These are phyloP conservation scores for Virgularia gustaviana DNA, from an alignment of 92 coral and sea anemone species.

Conservation along the genomic window DNA sequence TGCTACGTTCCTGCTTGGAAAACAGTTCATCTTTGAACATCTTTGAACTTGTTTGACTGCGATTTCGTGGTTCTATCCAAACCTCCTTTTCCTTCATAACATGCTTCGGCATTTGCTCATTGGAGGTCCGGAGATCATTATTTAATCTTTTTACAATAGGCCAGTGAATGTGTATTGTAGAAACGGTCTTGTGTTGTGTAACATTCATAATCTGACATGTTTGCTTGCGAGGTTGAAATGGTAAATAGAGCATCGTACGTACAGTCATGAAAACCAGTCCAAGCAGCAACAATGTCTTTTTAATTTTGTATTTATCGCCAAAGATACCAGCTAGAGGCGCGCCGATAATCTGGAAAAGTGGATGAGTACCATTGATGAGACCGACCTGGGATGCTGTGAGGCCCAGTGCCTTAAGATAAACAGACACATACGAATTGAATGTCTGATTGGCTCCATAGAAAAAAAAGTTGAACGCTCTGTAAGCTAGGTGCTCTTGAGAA, in stretches of 20 bases:
- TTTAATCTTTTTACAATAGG: conserved; percentile 18
- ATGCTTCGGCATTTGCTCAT: not conserved
- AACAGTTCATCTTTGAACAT: not conserved
- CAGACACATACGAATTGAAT: conserved; percentile 61
- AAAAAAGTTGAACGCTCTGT: conserved; percentile 59
- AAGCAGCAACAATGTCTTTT: conserved; percentile 49
- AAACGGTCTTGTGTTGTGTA: conserved; percentile 30
- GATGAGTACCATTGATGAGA: conserved; percentile 62
- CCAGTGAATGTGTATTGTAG: conserved; percentile 10
- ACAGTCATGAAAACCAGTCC: conserved; percentile 60
- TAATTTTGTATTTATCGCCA: conserved; percentile 58
- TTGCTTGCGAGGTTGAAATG: conserved; percentile 63
- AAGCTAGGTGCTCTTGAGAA: conserved; percentile 45
- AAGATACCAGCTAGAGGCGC: conserved; percentile 58
- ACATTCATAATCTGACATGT: conserved; percentile 52
- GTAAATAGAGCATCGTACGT: conserved; percentile 52
- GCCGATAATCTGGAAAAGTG: conserved; percentile 61
- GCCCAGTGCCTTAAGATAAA: conserved; percentile 65
- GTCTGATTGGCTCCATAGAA: conserved; percentile 67
- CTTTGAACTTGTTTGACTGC: too few species aligned
- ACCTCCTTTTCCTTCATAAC: not conserved
- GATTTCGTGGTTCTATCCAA: not conserved
- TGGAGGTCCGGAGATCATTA: not conserved
- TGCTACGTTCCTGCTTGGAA: not conserved
- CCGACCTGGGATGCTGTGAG: conserved; percentile 62